A percentile compares a stretch with the other conserved stretches of the same genome.
phyloP scores from a whole-genome alignment of 2,797 vertebrate genomes.

The Delichon dasypus region DNA sequence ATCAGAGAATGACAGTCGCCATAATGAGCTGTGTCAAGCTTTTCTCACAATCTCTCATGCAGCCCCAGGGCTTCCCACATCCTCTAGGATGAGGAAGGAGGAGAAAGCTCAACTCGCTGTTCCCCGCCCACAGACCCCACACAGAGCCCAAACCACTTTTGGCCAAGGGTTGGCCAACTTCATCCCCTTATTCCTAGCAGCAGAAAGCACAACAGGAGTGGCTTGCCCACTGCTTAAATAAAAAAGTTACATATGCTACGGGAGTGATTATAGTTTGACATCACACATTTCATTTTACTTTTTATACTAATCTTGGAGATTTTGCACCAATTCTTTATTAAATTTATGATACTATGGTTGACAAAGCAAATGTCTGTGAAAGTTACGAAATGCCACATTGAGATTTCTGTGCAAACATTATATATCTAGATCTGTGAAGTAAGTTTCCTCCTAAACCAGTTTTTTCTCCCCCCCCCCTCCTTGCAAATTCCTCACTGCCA shows the following conservation, averaged over 20 bases:
- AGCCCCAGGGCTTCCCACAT: not conserved
- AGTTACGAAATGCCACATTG: not conserved
- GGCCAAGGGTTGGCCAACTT: not conserved
- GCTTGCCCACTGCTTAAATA: not conserved
- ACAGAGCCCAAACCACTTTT: not conserved
- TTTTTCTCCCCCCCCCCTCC: not conserved
- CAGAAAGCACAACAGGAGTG: not conserved
- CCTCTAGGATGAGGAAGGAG: not conserved
- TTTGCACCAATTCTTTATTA: not conserved
- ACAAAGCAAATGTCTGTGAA: not conserved
- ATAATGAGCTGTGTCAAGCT: not conserved
- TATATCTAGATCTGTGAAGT: not conserved
- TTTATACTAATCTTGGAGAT: not conserved
- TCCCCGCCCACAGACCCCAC: not conserved
- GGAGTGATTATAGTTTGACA: not conserved
- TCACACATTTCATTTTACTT: not conserved
- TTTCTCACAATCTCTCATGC: not conserved
- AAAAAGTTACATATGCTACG: not conserved
- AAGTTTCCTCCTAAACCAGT: conserved; percentile 40
- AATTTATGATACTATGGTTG: not conserved
- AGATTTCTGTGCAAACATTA: conserved; percentile 15
- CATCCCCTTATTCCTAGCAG: not conserved
- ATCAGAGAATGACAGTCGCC: not conserved
- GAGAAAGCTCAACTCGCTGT: not conserved
- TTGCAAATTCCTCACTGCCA: conserved; percentile 51